Evolutionary conservation across 2,888 invertebrate species (phyloP), one percentile per base, ranked within the genome.

Genomic region (Eueremaeus valkanovi): DNA sequence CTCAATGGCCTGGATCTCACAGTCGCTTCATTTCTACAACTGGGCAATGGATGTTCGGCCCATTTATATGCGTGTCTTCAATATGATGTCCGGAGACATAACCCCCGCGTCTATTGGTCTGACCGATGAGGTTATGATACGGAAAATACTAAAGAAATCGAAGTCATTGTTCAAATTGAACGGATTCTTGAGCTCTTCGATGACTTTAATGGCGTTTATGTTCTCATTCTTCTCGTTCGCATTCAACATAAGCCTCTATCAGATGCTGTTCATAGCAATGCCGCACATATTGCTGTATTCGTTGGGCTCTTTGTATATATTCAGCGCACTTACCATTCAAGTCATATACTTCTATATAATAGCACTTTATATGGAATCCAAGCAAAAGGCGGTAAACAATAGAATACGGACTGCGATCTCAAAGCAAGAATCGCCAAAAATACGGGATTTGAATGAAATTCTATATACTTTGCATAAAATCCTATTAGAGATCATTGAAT

Each of bases 311-410:
- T 68, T 13, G n/a, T 75, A 49, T 49, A 70, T 70, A 1, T 70
- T 68, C 9, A 36, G 51, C 24, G 21, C 45, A n/a, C 8, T 70
- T 27, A 68, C 49, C 13, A 49, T 29, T 49, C 68, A 75, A 29
- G 5, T 70, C 1, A 21, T 70, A 1, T 75, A 75, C 27, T 75
- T 75, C 55, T 75, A 31, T 40, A 36, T 75, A 1, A 18, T 75
- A 8, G 40, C 70, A 16, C 27, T 45, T 58, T 75, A 49, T 58
- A 31, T 75, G 16, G 45, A 45, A 6, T 45, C 21, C 45, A 68
- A 49, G 11, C 40, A 70, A 40, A 68, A 51, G 13, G 51, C 70
- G 8, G 29, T 58, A 16, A 70, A 68, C 33, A 66, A 75, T 6
- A 11, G 11, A 11, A 21, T 55, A 16, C 1, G 8, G 27, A 24